phyloP scores from a whole-genome alignment of 2,113 vertebrate genomes.

The Thermophis baileyi region DNA sequence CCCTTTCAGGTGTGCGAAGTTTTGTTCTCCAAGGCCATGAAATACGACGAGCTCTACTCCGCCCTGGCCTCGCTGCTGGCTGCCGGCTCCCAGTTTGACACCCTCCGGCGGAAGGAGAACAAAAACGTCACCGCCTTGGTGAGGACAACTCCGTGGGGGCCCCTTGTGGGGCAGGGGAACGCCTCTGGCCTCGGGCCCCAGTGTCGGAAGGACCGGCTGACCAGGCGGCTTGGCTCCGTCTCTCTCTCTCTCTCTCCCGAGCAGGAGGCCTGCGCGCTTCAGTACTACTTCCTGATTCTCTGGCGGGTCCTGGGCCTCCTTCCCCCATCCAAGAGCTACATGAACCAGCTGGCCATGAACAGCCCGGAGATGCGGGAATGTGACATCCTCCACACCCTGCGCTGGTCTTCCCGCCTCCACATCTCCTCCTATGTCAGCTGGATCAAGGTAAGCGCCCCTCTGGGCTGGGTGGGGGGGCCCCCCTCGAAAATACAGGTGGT shows the following conservation, averaged over 20 bases:
- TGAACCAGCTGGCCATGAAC: conserved; percentile 87
- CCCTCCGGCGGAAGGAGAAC: conserved; percentile 85
- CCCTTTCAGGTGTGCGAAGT: conserved; percentile 86
- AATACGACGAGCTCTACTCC: conserved; percentile 87
- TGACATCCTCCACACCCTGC: conserved; percentile 90
- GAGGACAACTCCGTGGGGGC: conserved; percentile 18
- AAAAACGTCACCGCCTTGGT: conserved; percentile 88
- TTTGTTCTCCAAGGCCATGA: conserved; percentile 81
- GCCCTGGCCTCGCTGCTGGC: conserved; percentile 85
- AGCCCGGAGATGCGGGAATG: conserved; percentile 87
- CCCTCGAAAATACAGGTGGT: accelerated
- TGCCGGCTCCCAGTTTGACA: conserved; percentile 92
- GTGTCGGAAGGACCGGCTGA: background rate
- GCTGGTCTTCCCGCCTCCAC: conserved; percentile 93
- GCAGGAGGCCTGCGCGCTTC: conserved; percentile 96
- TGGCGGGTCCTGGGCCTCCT: conserved; percentile 93
- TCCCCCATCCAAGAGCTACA: conserved; percentile 88
- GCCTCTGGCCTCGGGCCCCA: background rate
- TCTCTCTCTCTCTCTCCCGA: background rate
- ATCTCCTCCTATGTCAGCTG: conserved; percentile 85
- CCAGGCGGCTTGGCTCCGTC: too few relatives aligned
- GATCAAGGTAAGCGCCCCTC: conserved; percentile 81
- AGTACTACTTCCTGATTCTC: conserved; percentile 93
- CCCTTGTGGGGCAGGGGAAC: background rate
- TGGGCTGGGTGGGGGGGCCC: too few relatives aligned